These are phyloP conservation scores for Phrynocephalus versicolor DNA, from an alignment of 2,113 vertebrate species.

Conservation along the genomic window DNA sequence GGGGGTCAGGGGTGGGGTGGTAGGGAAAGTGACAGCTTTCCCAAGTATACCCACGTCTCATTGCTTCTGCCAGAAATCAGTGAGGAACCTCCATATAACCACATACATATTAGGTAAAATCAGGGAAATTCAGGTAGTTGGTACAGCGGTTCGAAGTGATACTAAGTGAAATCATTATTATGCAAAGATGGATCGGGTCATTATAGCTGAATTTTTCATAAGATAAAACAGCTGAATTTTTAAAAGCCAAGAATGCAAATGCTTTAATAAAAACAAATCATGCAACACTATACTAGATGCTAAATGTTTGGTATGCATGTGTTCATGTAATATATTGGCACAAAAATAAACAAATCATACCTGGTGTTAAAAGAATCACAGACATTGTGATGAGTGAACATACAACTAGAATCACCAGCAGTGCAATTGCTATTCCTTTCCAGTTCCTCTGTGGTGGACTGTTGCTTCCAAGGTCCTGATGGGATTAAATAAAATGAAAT, in stretches of 20 bases:
- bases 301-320: slow-evolving; percentile 20
- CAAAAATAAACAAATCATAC: slow-evolving; percentile 71
- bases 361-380: slow-evolving; percentile 97
- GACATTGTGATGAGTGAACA: slow-evolving; percentile 99
- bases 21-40: no score
- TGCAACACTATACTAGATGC: slow-evolving; percentile 47
- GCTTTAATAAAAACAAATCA: slow-evolving; percentile 37
- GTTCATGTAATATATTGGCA: slow-evolving; percentile 35
- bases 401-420: slow-evolving; percentile 97
- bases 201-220: neutral
- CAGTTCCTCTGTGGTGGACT: slow-evolving; percentile 96
- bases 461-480: slow-evolving; percentile 92
- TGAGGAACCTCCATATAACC: no score
- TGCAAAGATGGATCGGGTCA: neutral
- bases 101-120: neutral
- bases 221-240: neutral
- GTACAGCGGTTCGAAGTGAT: neutral
- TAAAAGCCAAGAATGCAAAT: slow-evolving; percentile 20
- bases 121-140: neutral
- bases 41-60: no score
- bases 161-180: neutral
- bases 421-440: slow-evolving; percentile 97
- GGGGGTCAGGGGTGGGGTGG: no score
- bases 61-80: no score
- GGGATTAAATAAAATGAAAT: slow-evolving; percentile 67